A percentile compares a stretch with the other conserved stretches of the same genome.
These are phyloP conservation scores for Agrotis exclamationis DNA, from an alignment of 2,888 invertebrate genomes.

Conservation along the genomic window DNA sequence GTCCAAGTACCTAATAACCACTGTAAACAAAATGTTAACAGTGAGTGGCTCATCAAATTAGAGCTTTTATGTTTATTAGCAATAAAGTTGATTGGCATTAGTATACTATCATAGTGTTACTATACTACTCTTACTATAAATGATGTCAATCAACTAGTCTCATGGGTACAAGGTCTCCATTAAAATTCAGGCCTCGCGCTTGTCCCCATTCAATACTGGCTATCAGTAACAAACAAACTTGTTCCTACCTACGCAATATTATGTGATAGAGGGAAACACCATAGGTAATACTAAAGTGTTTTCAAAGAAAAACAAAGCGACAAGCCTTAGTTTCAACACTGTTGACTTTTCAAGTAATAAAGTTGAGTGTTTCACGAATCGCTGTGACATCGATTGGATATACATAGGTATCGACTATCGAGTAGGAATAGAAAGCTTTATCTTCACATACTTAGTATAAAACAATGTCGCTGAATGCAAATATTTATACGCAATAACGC, in stretches of 20 bases:
- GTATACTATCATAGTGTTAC: background rate
- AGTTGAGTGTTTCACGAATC: constrained; percentile 50
- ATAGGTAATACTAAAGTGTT: constrained; percentile 9
- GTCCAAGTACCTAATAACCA: no score
- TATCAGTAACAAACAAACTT: background rate
- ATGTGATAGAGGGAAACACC: background rate
- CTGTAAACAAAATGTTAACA: no score
- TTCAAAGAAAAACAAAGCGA: constrained; percentile 31
- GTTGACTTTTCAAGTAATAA: constrained; percentile 33
- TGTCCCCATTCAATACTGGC: constrained; percentile 32
- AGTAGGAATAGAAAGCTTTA: background rate
- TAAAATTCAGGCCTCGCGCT: constrained; percentile 42
- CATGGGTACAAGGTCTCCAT: constrained; percentile 41
- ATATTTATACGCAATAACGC: no score
- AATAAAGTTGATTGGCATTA: background rate
- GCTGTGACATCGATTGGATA: constrained; percentile 19
- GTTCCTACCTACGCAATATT: background rate
- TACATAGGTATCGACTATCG: background rate
- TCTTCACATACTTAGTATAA: no score
- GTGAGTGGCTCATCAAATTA: no score
- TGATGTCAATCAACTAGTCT: constrained; percentile 7
- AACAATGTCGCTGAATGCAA: no score
- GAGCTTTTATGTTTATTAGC: no score
- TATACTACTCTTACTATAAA: no score
- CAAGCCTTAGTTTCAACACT: constrained; percentile 8